Evolutionary conservation across 2,888 invertebrate species (phyloP).

Genomic region (Volucella bombylans): DNA sequence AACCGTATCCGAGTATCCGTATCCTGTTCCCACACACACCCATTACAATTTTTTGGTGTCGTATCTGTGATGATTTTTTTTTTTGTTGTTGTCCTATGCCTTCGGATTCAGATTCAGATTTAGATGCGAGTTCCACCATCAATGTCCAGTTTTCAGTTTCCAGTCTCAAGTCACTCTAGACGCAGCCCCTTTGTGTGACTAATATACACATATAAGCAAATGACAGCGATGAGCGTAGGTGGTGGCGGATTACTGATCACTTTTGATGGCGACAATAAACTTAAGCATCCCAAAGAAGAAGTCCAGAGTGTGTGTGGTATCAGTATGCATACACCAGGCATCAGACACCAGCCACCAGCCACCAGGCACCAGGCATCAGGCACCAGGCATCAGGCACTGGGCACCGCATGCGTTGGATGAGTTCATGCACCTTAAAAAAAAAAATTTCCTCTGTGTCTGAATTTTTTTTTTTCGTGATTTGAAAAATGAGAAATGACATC

Average conservation of each 20-base stretch:
- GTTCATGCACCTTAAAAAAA: conserved; percentile 57
- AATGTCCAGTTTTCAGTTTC: conserved; percentile 21
- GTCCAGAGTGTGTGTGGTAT: conserved; percentile 44
- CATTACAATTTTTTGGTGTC: conserved; percentile 61
- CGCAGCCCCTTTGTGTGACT: conserved; percentile 75
- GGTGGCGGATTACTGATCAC: conserved; percentile 75
- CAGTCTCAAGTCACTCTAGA: conserved; percentile 10
- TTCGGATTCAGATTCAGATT: conserved; percentile 29
- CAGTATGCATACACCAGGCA: conserved; percentile 18
- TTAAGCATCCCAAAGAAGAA: conserved; percentile 65
- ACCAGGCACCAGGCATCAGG: too few species aligned
- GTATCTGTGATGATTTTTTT: conserved; percentile 62
- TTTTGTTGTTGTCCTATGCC: neutral
- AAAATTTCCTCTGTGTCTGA: conserved; percentile 35
- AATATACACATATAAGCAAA: conserved; percentile 82
- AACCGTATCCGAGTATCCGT: conserved; percentile 59
- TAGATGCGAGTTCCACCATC: conserved; percentile 9
- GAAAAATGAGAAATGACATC: conserved; percentile 45
- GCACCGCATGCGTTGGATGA: conserved; percentile 36
- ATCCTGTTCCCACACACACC: conserved; percentile 73
- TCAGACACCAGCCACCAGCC: too few species aligned
- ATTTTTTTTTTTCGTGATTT: conserved; percentile 8
- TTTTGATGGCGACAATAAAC: conserved; percentile 72
- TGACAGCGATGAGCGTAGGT: conserved; percentile 81
- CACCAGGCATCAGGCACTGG: too few species aligned